Evolutionary conservation across 2,797 vertebrate species (phyloP), one percentile per base, ranked within the genome.

Genomic region (Clamator glandarius): DNA sequence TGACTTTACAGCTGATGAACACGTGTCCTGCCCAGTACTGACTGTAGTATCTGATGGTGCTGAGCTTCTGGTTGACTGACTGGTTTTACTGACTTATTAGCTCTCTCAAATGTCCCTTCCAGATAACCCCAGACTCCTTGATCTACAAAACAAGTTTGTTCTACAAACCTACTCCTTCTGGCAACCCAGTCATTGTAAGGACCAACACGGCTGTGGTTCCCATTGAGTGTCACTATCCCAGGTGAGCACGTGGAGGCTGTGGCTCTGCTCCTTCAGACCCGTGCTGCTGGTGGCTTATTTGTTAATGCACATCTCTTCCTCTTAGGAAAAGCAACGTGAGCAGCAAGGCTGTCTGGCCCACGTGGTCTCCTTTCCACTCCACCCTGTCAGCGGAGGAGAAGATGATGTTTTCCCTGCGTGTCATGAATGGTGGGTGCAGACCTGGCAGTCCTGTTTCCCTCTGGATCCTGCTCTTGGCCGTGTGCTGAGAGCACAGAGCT

Each of bases 161-260:
- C 57, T 93, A 95, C 66, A 92, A 81, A 29, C 92, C 89, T 75
- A 8, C 57, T 54, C 52, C 92, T 83, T 42, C 82, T 84, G 75
- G 79, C 31, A 92, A 81, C 8, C 2, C 3, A 5, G 24, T 64
- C 18, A 81, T 95, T 1, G 7, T 95, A 35, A 95, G 94, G 52
- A 89, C 66, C 12, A 93, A 59, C 1, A 29, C 51, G 0, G 94
- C 83, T 8, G 83, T 66, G 41, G 79, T 93, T 87, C 86, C 92
- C 57, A 61, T 93, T 4, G 94, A 95, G 48, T 95, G 94, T n/a
- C 92, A 93, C 69, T 95, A 95, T 35, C 89, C 94, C 12, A 87
- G 89, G 94, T 95, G 48, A 81, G 75, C 3, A 21, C 2, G 11
- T 1, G 4, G 20, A 31, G 31, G 24, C 24, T 28, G 15, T 19